Evolutionary conservation across 2,797 vertebrate species (phyloP), one percentile per base, ranked within the genome.

Genomic region (Tadarida brasiliensis): DNA sequence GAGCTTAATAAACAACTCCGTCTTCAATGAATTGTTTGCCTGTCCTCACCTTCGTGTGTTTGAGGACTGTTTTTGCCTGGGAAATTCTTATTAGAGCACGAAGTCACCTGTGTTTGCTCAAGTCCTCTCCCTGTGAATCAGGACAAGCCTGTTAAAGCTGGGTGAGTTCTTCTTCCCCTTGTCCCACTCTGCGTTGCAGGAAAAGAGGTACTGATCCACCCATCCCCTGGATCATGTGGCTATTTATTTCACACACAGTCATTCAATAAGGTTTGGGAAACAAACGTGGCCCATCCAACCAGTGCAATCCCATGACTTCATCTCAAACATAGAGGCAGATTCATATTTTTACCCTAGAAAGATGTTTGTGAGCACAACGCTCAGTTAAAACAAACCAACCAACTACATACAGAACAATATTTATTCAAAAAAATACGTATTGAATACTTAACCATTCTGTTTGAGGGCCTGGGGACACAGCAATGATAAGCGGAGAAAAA

Each of bases 101-200:
- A 84, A 89, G 59, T 74, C 35, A 7, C n/a, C 68, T 57, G 7
- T 90, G 80, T 88, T 95, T 92, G 33, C 35, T 83, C 30, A 90
- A 30, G 59, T 71, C 54, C 33, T 83, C 51, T 93, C 33, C 20
- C 30, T n/a, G 12, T 84, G 65, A 94, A 85, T 94, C 61, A 71
- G 10, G 22, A 71, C 1, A 1, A 85, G 11, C 61, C 82, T 77
- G 49, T 39, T 26, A 28, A 51, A 71, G 16, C 17, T 0, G 47
- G 74, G 84, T 49, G 20, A 57, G 30, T 51, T 63, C 20, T 57
- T 61, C 51, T 47, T 20, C 17, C 5, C 22, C 2, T 28, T 26
- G 26, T 22, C 30, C 22, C n/a, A 1, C 24, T 87, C 74, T 44
- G 35, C 35, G 8, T 44, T 39, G 17, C 10, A 17, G 61, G 51